These are phyloP conservation scores for Mus caroli DNA, from an alignment of 2,797 vertebrate species.

Conservation along the genomic window DNA sequence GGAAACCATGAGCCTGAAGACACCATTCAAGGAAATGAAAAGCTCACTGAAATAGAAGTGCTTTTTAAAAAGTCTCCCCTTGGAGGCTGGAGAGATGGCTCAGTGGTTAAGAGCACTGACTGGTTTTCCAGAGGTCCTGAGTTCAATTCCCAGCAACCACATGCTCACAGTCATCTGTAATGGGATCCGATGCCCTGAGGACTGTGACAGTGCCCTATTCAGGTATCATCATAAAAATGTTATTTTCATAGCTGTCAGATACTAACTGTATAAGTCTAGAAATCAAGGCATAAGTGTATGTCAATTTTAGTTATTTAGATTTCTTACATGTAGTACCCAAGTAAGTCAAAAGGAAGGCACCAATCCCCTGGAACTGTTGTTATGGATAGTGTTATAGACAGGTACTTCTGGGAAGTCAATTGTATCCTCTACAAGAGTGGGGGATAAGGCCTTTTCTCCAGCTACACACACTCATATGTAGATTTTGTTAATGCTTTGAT, in stretches of 20 bases:
- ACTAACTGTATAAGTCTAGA: conserved; percentile 36
- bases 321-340: background rate
- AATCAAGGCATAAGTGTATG: conserved; percentile 4
- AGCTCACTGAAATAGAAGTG: background rate
- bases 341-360: background rate
- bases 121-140: no score
- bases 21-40: background rate
- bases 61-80: background rate
- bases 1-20: background rate
- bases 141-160: no score
- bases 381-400: no score
- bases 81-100: no score
- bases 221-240: conserved; percentile 22
- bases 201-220: background rate
- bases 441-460: background rate
- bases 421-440: background rate
- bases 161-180: no score
- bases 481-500: background rate
- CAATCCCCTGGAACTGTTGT: background rate
- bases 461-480: background rate
- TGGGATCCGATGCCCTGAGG: no score
- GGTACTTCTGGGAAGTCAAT: no score
- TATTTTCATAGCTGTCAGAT: background rate
- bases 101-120: no score
- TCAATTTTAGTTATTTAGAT: background rate